phyloP scores from a whole-genome alignment of 2,113 vertebrate genomes.

The Symphodus melops region DNA sequence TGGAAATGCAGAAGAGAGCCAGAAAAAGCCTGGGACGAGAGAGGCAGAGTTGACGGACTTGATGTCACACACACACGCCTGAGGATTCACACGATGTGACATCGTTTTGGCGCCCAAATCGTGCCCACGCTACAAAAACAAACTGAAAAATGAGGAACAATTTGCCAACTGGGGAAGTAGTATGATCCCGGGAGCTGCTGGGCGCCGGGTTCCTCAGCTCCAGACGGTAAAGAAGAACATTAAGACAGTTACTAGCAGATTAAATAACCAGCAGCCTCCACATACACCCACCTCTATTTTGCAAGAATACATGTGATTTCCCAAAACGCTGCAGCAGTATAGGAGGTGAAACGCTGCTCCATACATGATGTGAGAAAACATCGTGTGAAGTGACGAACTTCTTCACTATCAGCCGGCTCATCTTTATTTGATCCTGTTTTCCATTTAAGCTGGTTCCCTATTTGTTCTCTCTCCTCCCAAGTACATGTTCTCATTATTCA shows the following conservation, averaged over 20 bases:
- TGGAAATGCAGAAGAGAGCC: not conserved
- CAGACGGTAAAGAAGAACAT: not conserved
- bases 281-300: too few relatives aligned
- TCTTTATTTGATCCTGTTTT: constrained; percentile 60
- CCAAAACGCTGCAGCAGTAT: too few relatives aligned
- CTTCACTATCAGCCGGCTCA: constrained; percentile 46
- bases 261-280: not conserved
- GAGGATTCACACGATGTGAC: too few relatives aligned
- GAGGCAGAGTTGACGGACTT: too few relatives aligned
- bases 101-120: too few relatives aligned
- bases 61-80: too few relatives aligned
- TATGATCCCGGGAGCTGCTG: too few relatives aligned
- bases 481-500: constrained; percentile 70
- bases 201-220: not conserved
- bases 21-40: not conserved
- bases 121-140: too few relatives aligned
- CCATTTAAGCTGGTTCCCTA: constrained; percentile 43
- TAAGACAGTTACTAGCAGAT: constrained; percentile 3
- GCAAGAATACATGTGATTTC: too few relatives aligned
- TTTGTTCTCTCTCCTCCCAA: constrained; percentile 63
- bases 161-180: too few relatives aligned
- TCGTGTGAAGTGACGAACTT: not conserved
- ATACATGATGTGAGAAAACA: constrained; percentile 12
- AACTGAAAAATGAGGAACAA: too few relatives aligned
- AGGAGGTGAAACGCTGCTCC: not conserved